Conservation (phyloP, 2,888 invertebrate species). For the Tetanocera ferruginea region DNA sequence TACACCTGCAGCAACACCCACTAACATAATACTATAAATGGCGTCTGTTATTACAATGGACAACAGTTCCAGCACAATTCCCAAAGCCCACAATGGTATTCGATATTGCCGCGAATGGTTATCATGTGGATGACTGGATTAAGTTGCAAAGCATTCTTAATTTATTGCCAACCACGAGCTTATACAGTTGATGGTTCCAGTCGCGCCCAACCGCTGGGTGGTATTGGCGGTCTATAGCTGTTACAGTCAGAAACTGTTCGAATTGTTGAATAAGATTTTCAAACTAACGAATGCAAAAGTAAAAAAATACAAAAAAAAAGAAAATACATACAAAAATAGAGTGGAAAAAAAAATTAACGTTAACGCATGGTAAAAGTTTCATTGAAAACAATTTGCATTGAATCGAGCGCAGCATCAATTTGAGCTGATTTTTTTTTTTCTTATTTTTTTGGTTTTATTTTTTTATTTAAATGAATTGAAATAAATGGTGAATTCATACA, state of each 20-base stretch:
- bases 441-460: too few relatives aligned
- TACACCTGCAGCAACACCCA: not conserved
- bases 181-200: not conserved
- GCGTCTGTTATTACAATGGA: not conserved
- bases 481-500: conserved; percentile 1
- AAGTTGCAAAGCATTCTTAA: conserved; percentile 39
- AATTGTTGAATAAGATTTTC: too few relatives aligned
- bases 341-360: not conserved
- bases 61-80: not conserved
- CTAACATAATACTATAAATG: not conserved
- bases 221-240: too few relatives aligned
- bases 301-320: too few relatives aligned
- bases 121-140: conserved; percentile 33
- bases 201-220: not conserved
- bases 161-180: conserved; percentile 23
- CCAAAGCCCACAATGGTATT: not conserved
- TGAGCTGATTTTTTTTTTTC: not conserved
- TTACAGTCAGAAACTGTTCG: too few relatives aligned
- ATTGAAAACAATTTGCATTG: conserved; percentile 10
- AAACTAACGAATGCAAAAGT: too few relatives aligned
- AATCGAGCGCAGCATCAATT: not conserved
- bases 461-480: not conserved
- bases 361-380: not conserved
- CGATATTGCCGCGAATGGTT: not conserved
- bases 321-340: too few relatives aligned